These are phyloP conservation scores for Melieria omissa DNA, from an alignment of 2,888 invertebrate genomes.

Conservation along the genomic window DNA sequence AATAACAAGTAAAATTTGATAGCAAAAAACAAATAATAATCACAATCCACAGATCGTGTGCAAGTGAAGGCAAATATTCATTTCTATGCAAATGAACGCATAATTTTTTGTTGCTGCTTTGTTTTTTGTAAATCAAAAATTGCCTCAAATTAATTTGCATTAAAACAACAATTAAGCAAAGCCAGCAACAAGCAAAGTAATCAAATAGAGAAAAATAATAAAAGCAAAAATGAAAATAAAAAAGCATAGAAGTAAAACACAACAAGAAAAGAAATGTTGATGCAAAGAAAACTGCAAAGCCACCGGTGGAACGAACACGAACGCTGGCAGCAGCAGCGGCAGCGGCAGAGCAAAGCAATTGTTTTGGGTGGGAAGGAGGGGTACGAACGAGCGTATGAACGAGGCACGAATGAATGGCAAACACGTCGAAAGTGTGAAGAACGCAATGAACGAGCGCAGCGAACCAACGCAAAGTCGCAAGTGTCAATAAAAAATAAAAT, in stretches of 20 bases:
- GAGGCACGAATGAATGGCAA: conserved; percentile 11
- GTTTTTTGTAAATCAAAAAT: conserved; percentile 4
- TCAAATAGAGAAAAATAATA: conserved; percentile 11
- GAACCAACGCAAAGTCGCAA: conserved; percentile 12
- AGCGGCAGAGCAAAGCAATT: too few species aligned
- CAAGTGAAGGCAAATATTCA: too few species aligned
- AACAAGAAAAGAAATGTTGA: background rate
- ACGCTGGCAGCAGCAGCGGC: too few species aligned
- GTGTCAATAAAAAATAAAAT: conserved; percentile 13
- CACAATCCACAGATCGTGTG: too few species aligned
- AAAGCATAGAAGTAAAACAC: background rate
- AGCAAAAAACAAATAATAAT: too few species aligned
- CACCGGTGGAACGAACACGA: background rate
- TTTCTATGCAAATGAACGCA: background rate
- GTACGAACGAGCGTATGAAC: conserved; percentile 4
- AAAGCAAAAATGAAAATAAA: background rate
- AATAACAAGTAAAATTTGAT: too few species aligned
- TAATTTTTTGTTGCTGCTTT: conserved; percentile 18
- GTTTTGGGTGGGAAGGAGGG: too few species aligned
- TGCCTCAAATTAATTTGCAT: conserved; percentile 30
- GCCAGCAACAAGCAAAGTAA: background rate
- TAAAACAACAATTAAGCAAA: conserved; percentile 17
- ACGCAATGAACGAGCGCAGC: background rate
- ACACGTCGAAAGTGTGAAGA: background rate
- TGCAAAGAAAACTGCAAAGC: background rate